These are phyloP conservation scores for Channa maculata DNA, from an alignment of 2,113 vertebrate species.

Conservation along the genomic window DNA sequence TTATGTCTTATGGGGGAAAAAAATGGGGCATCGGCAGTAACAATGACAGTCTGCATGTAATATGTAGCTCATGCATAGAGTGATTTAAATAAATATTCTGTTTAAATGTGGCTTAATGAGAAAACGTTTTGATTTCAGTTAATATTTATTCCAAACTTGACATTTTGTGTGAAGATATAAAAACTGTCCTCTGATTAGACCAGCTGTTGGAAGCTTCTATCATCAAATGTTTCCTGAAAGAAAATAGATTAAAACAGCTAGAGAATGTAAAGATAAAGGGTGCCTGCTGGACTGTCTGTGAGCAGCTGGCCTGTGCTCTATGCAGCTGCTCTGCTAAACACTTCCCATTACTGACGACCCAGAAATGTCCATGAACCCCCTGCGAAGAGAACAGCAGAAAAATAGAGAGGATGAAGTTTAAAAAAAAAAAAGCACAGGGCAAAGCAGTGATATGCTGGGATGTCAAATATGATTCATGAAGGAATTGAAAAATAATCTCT, in stretches of 20 bases:
- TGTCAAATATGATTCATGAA: constrained; percentile 36
- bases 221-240: not conserved
- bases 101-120: constrained; percentile 8
- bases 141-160: not conserved
- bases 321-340: constrained; percentile 68
- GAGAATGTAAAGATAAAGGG: constrained; percentile 4
- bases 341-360: constrained; percentile 63
- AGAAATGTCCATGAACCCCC: constrained; percentile 53
- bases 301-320: constrained; percentile 57
- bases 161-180: not conserved
- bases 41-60: constrained; percentile 30
- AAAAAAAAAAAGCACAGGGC: not conserved
- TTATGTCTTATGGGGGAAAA: constrained; percentile 36
- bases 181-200: not conserved
- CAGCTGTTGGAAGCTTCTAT: not conserved
- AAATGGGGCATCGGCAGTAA: constrained; percentile 26
- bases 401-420: constrained; percentile 4
- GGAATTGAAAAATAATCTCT: constrained; percentile 9
- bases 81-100: constrained; percentile 32
- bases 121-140: not conserved
- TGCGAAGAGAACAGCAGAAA: constrained; percentile 1
- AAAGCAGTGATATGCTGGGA: constrained; percentile 1
- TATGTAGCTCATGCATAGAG: constrained; percentile 21
- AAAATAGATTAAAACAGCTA: not conserved
- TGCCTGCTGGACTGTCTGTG: constrained; percentile 27